Percentiles rank a stretch among this genome's conserved stretches.
Evolutionary conservation across 2,888 invertebrate genomes (phyloP).

Genomic region (Ashinkailepas kermadecensis): DNA sequence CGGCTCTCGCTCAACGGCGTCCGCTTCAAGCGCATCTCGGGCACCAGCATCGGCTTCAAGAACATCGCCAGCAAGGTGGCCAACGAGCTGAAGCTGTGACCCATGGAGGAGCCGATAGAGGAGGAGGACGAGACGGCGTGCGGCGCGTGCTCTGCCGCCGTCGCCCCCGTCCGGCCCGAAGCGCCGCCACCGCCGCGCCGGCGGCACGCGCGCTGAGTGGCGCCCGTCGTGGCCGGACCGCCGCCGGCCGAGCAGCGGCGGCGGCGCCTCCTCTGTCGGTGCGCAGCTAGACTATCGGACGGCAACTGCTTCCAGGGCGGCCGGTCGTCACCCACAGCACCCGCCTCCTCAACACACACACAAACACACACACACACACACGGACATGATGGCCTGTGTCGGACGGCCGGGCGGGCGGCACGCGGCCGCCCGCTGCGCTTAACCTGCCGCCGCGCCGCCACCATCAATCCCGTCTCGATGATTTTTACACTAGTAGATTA

Average conservation of each 20-base stretch:
- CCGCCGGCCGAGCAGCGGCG: too few species aligned
- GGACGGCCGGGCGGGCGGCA: too few species aligned
- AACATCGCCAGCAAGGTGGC: constrained; percentile 99
- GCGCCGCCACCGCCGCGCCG: constrained; percentile 10
- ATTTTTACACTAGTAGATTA: constrained; percentile 22
- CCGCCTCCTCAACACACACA: too few species aligned
- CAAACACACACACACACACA: too few species aligned
- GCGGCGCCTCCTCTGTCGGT: not conserved
- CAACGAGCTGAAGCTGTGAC: constrained; percentile 99
- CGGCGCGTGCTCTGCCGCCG: not conserved
- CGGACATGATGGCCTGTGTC: too few species aligned
- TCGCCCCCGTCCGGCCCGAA: not conserved
- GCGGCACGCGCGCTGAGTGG: not conserved
- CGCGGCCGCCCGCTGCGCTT: not conserved
- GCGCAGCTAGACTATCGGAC: not conserved
- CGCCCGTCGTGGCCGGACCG: too few species aligned
- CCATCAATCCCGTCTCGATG: not conserved
- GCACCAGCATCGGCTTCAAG: constrained; percentile 97
- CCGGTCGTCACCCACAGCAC: not conserved
- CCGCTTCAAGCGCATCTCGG: constrained; percentile 94
- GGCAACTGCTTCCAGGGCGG: not conserved
- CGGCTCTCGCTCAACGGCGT: constrained; percentile 97
- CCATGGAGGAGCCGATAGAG: not conserved
- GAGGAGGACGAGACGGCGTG: not conserved
- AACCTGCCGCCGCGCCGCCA: not conserved